Evolutionary conservation across 2,888 invertebrate genomes (phyloP).

Genomic region (Phalera bucephala): DNA sequence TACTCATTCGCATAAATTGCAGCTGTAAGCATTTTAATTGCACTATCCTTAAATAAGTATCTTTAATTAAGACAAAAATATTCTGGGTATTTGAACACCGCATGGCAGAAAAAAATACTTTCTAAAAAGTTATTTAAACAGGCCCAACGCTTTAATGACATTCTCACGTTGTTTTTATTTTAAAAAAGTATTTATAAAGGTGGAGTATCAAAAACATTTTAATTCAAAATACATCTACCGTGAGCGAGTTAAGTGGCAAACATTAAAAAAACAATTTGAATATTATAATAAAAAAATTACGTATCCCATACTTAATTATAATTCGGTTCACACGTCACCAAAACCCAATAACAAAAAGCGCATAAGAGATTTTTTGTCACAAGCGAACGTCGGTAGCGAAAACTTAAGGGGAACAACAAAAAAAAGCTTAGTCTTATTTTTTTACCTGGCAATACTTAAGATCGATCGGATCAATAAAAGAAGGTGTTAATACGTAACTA

Average conservation of each 20-base stretch:
- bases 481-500: slow-evolving; percentile 31
- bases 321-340: slow-evolving; percentile 52
- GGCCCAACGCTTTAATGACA: not conserved
- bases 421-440: slow-evolving; percentile 12
- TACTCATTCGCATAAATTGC: too few species aligned
- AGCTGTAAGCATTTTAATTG: too few species aligned
- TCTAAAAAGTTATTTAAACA: too few species aligned
- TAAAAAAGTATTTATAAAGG: slow-evolving; percentile 20
- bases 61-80: too few species aligned
- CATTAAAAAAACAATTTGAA: slow-evolving; percentile 27
- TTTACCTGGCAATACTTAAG: slow-evolving; percentile 26
- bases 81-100: too few species aligned
- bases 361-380: slow-evolving; percentile 27
- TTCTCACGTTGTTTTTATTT: slow-evolving; percentile 44
- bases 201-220: slow-evolving; percentile 34
- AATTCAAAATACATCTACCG: slow-evolving; percentile 52
- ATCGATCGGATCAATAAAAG: slow-evolving; percentile 39
- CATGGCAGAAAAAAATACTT: too few species aligned
- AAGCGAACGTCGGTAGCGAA: slow-evolving; percentile 4
- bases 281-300: slow-evolving; percentile 22
- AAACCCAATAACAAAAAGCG: slow-evolving; percentile 39
- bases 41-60: too few species aligned
- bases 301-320: slow-evolving; percentile 35
- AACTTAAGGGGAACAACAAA: slow-evolving; percentile 5
- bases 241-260: slow-evolving; percentile 53